Conservation (phyloP, 1,140 invertebrate genomes). For the Trachelipus rathkii region DNA sequence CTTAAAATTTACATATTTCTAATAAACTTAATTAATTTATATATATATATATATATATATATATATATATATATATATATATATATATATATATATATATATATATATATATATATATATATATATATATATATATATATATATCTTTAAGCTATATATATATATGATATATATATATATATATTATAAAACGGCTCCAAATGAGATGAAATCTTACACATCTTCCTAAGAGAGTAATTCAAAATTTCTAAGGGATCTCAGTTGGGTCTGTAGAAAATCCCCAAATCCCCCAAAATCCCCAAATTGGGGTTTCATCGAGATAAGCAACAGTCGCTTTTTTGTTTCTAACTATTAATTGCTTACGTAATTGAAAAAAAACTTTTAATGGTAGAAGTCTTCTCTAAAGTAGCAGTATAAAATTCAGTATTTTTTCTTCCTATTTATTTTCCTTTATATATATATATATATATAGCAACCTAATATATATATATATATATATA, state of each 20-base stretch:
- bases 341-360: not conserved
- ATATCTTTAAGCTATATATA: no score
- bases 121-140: no score
- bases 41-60: conserved; percentile 11
- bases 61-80: conserved; percentile 22
- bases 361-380: not conserved
- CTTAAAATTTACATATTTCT: no score
- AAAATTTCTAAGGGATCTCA: no score
- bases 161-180: not conserved
- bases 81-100: conserved; percentile 26
- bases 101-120: conserved; percentile 25
- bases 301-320: not conserved
- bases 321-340: not conserved
- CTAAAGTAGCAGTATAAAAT: not conserved
- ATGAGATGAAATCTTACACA: no score
- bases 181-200: not conserved
- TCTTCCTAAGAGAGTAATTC: no score
- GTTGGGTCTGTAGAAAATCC: no score
- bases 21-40: not conserved
- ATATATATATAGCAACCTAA: conserved; percentile 24
- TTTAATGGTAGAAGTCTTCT: not conserved
- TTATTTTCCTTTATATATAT: not conserved
- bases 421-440: not conserved
- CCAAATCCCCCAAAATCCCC: not conserved
- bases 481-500: conserved; percentile 24